Percentiles rank a stretch among this genome's conserved stretches.
phyloP scores from a whole-genome alignment of 2,797 vertebrate genomes.

The Silurus lanzhouensis region DNA sequence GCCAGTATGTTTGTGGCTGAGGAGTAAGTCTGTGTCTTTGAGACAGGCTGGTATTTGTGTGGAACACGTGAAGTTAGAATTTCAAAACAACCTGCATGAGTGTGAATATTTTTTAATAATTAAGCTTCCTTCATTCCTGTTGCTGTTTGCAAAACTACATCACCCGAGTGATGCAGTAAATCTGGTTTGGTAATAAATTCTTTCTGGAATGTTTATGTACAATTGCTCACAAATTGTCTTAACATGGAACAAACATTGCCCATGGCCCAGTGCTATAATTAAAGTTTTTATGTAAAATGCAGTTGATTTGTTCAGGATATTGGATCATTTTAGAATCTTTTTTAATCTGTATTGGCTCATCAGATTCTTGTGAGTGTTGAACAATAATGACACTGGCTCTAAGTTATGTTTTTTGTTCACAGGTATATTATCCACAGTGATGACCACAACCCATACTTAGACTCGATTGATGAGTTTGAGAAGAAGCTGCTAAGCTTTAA shows the following conservation, averaged over 20 bases:
- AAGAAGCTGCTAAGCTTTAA: slow-evolving; percentile 70
- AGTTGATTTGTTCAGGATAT: neutral
- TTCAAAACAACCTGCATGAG: neutral
- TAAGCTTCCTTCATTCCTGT: neutral
- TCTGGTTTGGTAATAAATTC: neutral
- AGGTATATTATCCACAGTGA: slow-evolving; percentile 86
- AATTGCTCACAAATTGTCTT: neutral
- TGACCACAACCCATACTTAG: slow-evolving; percentile 81
- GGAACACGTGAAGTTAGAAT: neutral
- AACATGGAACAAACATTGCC: neutral
- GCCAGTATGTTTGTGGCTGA: neutral
- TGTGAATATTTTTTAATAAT: slow-evolving; percentile 1
- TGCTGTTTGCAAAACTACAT: slow-evolving; percentile 24
- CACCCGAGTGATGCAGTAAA: neutral
- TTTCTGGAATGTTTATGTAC: neutral
- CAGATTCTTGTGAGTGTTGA: neutral
- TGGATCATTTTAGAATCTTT: neutral
- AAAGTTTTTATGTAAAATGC: neutral
- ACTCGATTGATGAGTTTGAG: slow-evolving; percentile 79
- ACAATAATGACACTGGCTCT: neutral
- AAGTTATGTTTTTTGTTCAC: slow-evolving; percentile 23
- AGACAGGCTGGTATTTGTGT: slow-evolving; percentile 1
- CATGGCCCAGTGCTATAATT: neutral
- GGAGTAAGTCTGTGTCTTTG: neutral
- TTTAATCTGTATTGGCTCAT: neutral